Evolutionary conservation across 2,888 invertebrate genomes (phyloP), one percentile per base, ranked within the genome.

Genomic region (Ptychoptera albimana): DNA sequence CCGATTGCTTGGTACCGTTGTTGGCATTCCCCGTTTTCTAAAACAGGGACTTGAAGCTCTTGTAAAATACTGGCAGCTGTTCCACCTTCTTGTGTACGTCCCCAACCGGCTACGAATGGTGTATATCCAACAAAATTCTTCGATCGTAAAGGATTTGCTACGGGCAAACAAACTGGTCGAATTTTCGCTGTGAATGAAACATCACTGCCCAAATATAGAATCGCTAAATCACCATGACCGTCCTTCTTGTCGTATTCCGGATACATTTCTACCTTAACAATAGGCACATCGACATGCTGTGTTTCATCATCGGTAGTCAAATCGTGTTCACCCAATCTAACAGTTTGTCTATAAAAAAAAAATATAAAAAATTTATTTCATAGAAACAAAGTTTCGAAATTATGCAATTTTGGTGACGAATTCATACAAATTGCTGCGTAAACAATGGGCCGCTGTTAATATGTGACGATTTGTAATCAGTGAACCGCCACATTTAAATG

Each of bases 281-380:
- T 71, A 1, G 65, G 64, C 8, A 83, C 62, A 55, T 84, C 78
- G 8, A 77, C 57, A 44, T 59, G 61, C 0, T 71, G 69, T 0
- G 73, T 66, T 35, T 78, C 74, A 10, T 71, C 65, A 2, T 75
- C 75, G 0, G 70, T 63, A 4, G 69, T 69, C 23, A 87, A 57
- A 61, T 86, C 79, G 54, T 87, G 72, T 54, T 88, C 88, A 0
- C 89, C 89, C 0, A 89, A 60, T 1, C 88, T 73, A 0, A 79
- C 81, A 4, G 79, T 54, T 54, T 74, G 73, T 36, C 81, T 81
- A 59, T 39, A 51, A 45, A 11, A 60, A 50, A 39, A 29, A 41
- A 38, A 34, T 39, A 16, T 14, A 32, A 31, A n/a, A 42, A n/a
- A 39, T 36, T n/a, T n/a, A n/a, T n/a, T n/a, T n/a, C n/a, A n/a